Base-by-base conservation (phyloP, 2,113 vertebrate species). In the Anhinga anhinga region DNA sequence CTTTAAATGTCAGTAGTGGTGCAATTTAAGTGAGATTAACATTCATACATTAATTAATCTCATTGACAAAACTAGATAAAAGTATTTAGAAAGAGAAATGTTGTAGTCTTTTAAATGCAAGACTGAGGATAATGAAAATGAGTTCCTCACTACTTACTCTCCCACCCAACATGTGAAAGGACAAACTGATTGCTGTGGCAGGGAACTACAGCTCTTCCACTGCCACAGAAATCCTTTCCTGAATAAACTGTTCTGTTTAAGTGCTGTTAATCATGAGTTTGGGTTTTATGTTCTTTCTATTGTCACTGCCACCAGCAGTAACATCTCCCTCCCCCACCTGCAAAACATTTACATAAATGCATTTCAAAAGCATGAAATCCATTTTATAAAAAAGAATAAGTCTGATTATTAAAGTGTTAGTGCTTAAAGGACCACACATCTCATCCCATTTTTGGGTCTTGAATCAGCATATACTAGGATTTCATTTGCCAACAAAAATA, bases 301-400 rank as follows among this genome's bases (percentile, higher is more conserved):
- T 91, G 61, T 23, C 34, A 79, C 38, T 95, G 52, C 61, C 70
- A 91, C 44, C 32, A 82, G 77, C 72, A 74, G 38, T 86, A 92
- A 93, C 65, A 49, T 93, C 70, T 69, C 52, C 50, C 30, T 82
- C 30, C 34, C 32, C 26, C 29, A 91, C 49, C 56, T 66, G 69
- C 55, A 91, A 91, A 92, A 81, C 47, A 59, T 94, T 84, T 89
- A 82, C 4, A 74, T 72, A 91, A 95, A 93, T 55, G 15, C 19
- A 87, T 88, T 95, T 94, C 84, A 85, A 88, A 93, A 90, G 81
- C 85, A 72, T 61, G 44, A 91, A 95, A 96, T 83, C 53, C 14
- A 83, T 86, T 93, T 88, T 83, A 32, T 30, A 86, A 49, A 92
- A 86, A 70, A 78, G 55, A 95, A 92, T 70, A 79, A 59, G 44